Base-by-base conservation (phyloP, 2,113 vertebrate species). In the Nerophis ophidion region DNA sequence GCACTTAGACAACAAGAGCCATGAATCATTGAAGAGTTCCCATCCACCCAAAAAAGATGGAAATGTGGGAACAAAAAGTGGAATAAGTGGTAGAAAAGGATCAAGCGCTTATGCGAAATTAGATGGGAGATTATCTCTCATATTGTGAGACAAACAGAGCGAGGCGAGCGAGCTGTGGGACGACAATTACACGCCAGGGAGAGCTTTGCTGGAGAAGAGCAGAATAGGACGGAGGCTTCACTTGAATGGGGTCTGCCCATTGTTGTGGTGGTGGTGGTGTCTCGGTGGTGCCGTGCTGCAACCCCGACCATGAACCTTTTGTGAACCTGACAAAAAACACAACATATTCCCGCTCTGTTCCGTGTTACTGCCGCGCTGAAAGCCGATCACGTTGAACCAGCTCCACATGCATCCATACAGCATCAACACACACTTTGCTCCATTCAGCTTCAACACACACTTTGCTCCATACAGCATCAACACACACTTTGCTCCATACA, bases 401-500 rank as follows among this genome's bases (percentile, higher is more conserved):
- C 64, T 58, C 65, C 77, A 67, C 59, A 66, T 56, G 53, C 76
- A 82, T 83, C 80, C 72, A 82, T 84, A 26, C 82, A 77, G 68
- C 44, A 8, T 68, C 77, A 81, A 82, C 69, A 84, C 67, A 81
- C 71, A 82, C 65, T 75, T 66, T 61, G 74, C 83, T 84, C 84
- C 80, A 86, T 87, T 84, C 80, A 83, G 76, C 79, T 8, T 3
- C 6, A 86, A 81, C 81, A 81, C 77, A 84, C 84, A 80, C 76
- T 71, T 75, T 61, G 74, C 83, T 84, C 83, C 80, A 86, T 87
- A 84, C 80, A 83, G 75, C 79, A 13, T 3, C 6, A 86, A 81
- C 81, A 81, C 77, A 84, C 84, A 80, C 76, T 71, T 75, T 60
- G 26, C 26, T 26, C 26, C 26, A 26, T 2, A 26, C 26, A 26